Evolutionary conservation across 2,113 vertebrate species (phyloP).

Genomic region (Poeciliopsis occidentalis): DNA sequence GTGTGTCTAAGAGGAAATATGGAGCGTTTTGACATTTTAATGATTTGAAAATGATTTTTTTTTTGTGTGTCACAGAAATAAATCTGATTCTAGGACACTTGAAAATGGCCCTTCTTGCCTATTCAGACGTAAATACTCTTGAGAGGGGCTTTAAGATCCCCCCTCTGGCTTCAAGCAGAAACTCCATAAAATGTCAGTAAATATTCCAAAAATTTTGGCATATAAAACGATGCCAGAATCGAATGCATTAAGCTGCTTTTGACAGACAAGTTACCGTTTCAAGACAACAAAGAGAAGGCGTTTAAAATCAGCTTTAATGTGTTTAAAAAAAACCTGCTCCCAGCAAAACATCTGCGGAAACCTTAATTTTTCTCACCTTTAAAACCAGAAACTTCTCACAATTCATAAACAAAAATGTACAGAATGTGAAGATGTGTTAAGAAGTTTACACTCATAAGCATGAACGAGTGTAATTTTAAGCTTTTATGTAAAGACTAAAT

Average conservation of each 20-base stretch:
- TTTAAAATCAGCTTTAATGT: slow-evolving; percentile 30
- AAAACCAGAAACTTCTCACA: neutral
- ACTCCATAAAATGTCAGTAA: slow-evolving; percentile 44
- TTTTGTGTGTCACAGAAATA: slow-evolving; percentile 51
- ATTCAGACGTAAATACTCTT: slow-evolving; percentile 54
- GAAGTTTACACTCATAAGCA: neutral
- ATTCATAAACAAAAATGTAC: neutral
- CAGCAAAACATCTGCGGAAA: slow-evolving; percentile 13
- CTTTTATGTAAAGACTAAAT: neutral
- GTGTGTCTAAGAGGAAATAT: slow-evolving; percentile 4
- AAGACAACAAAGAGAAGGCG: slow-evolving; percentile 69
- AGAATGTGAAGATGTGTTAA: neutral
- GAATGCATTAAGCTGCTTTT: slow-evolving; percentile 50
- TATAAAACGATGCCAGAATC: slow-evolving; percentile 11
- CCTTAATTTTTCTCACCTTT: neutral
- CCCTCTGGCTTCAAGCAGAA: slow-evolving; percentile 45
- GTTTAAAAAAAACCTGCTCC: neutral
- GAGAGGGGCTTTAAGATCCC: slow-evolving; percentile 43
- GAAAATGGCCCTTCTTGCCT: slow-evolving; percentile 49
- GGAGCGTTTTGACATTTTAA: slow-evolving; percentile 72
- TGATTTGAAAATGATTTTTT: slow-evolving; percentile 66
- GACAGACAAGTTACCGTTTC: slow-evolving; percentile 83
- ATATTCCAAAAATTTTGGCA: slow-evolving; percentile 18
- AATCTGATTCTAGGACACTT: slow-evolving; percentile 70
- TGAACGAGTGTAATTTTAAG: neutral